Conservation (phyloP, 2,888 invertebrate genomes). For the Lepidochitona cinerea region DNA sequence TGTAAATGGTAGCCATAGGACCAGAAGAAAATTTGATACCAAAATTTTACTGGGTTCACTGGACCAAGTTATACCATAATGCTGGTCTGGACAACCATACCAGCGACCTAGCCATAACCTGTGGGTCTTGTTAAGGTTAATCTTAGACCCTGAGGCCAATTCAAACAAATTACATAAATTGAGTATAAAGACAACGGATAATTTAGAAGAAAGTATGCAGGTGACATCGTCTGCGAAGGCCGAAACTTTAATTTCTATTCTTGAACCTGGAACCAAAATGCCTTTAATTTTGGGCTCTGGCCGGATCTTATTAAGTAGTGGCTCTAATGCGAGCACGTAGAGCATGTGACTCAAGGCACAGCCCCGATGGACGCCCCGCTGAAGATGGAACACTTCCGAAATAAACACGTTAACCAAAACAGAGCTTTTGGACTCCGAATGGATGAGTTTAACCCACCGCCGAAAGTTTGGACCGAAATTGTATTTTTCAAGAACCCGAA, state of each 20-base stretch:
- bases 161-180: slow-evolving; percentile 15
- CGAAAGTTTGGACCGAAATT: slow-evolving; percentile 34
- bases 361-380: background rate
- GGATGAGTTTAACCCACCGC: slow-evolving; percentile 36
- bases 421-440: slow-evolving; percentile 8
- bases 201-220: slow-evolving; percentile 1
- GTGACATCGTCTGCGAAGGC: slow-evolving; percentile 18
- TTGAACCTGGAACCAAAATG: slow-evolving; percentile 19
- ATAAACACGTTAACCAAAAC: slow-evolving; percentile 3
- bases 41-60: no score
- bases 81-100: slow-evolving; percentile 29
- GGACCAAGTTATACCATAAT: no score
- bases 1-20: no score
- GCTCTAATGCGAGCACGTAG: background rate
- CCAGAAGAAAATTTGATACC: no score
- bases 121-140: slow-evolving; percentile 27
- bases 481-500: slow-evolving; percentile 28
- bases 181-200: background rate
- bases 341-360: background rate
- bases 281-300: slow-evolving; percentile 13
- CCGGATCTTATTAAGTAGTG: background rate
- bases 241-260: slow-evolving; percentile 18
- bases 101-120: slow-evolving; percentile 31
- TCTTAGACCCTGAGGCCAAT: slow-evolving; percentile 26
- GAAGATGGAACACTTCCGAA: background rate